A percentile compares a stretch with the other conserved stretches of the same genome.
These are phyloP conservation scores for Drosophila ananassae DNA, from an alignment of 1,140 invertebrate genomes.

Conservation along the genomic window DNA sequence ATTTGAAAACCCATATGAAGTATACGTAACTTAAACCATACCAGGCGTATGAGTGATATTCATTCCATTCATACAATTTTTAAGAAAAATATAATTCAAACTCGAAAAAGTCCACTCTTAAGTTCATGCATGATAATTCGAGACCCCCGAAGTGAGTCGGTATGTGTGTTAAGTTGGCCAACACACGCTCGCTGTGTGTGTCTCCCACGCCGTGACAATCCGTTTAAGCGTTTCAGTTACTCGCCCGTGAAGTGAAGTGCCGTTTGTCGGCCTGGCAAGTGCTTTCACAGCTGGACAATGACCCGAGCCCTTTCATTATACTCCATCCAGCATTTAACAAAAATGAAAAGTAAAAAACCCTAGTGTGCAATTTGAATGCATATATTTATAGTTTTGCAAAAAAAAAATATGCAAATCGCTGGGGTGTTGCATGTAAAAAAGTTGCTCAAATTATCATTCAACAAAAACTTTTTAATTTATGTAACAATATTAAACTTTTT, in stretches of 20 bases:
- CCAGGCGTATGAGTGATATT: no score
- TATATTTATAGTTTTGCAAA: slow-evolving; percentile 15
- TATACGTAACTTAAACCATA: no score
- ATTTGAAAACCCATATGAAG: no score
- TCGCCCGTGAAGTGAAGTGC: slow-evolving; percentile 46
- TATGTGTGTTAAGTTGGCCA: slow-evolving; percentile 25
- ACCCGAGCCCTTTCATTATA: slow-evolving; percentile 44
- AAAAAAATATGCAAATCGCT: slow-evolving; percentile 11
- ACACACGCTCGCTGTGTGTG: neutral
- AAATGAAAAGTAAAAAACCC: slow-evolving; percentile 3
- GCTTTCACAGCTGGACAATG: slow-evolving; percentile 46
- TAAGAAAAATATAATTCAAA: neutral
- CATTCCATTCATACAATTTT: neutral
- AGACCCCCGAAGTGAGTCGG: neutral
- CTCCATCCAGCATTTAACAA: slow-evolving; percentile 4
- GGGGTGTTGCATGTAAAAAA: neutral
- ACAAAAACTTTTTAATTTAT: slow-evolving; percentile 26
- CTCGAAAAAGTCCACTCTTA: neutral
- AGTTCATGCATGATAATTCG: neutral
- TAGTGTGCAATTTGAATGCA: slow-evolving; percentile 9
- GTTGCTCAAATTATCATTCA: neutral
- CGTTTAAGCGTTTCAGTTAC: slow-evolving; percentile 55
- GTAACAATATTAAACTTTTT: slow-evolving; percentile 36
- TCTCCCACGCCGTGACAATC: slow-evolving; percentile 56
- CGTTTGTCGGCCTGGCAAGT: slow-evolving; percentile 24